Base-by-base conservation (phyloP, 2,888 invertebrate species). In the Drosophila multiciliata region DNA sequence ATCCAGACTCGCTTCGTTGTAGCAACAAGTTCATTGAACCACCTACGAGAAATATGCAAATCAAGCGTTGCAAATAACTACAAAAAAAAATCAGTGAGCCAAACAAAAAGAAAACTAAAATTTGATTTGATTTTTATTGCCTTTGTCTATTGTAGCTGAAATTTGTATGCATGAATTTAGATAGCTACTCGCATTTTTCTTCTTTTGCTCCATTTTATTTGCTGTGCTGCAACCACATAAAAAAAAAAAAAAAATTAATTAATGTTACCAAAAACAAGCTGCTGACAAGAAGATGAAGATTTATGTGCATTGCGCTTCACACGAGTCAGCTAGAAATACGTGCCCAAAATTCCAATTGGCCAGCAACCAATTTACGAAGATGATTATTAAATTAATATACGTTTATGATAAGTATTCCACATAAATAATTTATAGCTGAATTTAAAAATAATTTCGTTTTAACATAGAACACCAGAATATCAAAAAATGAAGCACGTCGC, bases 21-120 rank as follows among this genome's bases (percentile, higher is more conserved):
- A 36, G 55, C 70, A 78, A 74, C 86, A 89, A 89, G 87, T 87
- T 87, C 87, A 87, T 80, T 87, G 87, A 87, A 87, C 89, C 89
- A 82, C 88, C 88, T 88, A 87, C 88, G 86, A 80, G 75, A 80
- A 87, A 88, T 89, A 88, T 89, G 88, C 87, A 89, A 88, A 88
- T 88, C 74, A 69, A 64, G 62, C 54, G 66, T 72, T 86, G 86
- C 85, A 79, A 89, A 82, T 48, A 59, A 55, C 49, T 17, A 49
- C 29, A 63, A 42, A 71, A 59, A 59, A 53, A 69, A 60, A 63
- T 70, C 82, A 74, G 78, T 78, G 66, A 71, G 61, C 67, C 50
- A 70, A 74, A 75, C 72, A 78, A 73, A 84, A 80, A 78, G 73
- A 80, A 88, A 88, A 83, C 73, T 74, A 76, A 87, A 76, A 69